Evolutionary conservation across 2,113 vertebrate genomes (phyloP), one percentile per base, ranked within the genome.

Genomic region (zebrafish (Danio rerio)): DNA sequence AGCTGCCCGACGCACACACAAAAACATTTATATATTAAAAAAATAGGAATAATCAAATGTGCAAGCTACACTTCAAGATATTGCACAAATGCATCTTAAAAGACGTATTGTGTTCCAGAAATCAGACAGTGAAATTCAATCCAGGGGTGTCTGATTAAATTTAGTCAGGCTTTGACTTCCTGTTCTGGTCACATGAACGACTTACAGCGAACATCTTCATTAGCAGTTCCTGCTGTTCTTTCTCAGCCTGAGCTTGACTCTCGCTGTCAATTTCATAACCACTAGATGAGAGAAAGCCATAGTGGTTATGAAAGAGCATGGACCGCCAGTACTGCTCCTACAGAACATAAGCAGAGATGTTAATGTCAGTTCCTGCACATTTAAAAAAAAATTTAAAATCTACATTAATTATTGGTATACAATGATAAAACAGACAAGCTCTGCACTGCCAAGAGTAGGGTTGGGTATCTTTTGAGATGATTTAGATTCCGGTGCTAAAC

Each of bases 201-300:
- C 97, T 97, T 82, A 99, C 98, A 0, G 98, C 98, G 89, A 99
- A 96, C 94, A 99, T 96, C 91, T 98, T 99, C 95, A 99, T 97
- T 72, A 99, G 81, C 69, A 98, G 93, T 84, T 97, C 96, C 86
- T 99, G 97, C 83, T 99, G 97, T 69, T 98, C 96, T 86, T 95
- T 98, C 87, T 95, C 86, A 1, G 93, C 91, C 77, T 89, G 93
- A 61, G 47, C 93, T 94, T 92, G 95, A 21, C 74, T 88, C 0
- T 85, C 94, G 87, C 96, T 95, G 81, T 97, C 94, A 0, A 94
- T 83, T 87, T 97, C 96, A 10, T 97, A 98, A 78, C 95, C 96
- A 56, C 92, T 95, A 87, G 93, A 91, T 1, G 95, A 93, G 86
- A 98, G 93, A 91, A 98, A 98, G 90, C 93, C 92, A 87, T 94